Evolutionary conservation across 37 sponge, comb jelly and placozoan species (phyloP), one percentile per base, ranked within the genome.

Genomic region (Crambe crambe): DNA sequence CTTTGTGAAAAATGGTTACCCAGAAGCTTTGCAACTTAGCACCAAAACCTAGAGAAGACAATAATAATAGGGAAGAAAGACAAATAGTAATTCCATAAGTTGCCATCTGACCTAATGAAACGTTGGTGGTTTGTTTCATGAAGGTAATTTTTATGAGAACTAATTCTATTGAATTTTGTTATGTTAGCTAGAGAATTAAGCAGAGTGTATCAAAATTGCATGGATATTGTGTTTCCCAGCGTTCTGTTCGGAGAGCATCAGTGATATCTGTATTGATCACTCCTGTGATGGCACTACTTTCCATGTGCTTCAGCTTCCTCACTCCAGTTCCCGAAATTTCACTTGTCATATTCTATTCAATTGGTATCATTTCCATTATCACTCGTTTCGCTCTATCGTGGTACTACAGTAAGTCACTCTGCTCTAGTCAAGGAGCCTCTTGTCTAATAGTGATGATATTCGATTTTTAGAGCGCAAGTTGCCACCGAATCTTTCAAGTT

Each of bases 271-370:
- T 61, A 27, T 47, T 76, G 26, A 57, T 90, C 30, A 77, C 35
- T 37, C 85, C 86, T 26, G 1, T 75, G 32, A 36, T 85, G 29
- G 80, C 82, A 23, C 27, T 90, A 23, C 39, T 81, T 0, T 58
- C 90, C 21, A 41, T 90, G 3, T 37, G 60, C 63, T 72, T 81
- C 29, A 72, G 72, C 73, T 80, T 80, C 42, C 40, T 58, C 59
- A 41, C 72, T 1, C 9, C 18, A 40, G 41, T 42, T 10, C 57
- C 26, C 10, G 38, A 6, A 2, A 4, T 80, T 2, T 38, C 73
- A 0, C 51, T 36, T 0, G 31, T 82, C 0, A 30, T 78, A 57
- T 82, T 78, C 70, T 82, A 62, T 74, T 20, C 44, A 56, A 88
- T 71, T 5, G 64, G 67, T 42, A 0, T 37, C 5, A 51, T 20